A percentile compares a stretch with the other conserved stretches of the same genome.
These are phyloP conservation scores for Bellardia bayeri DNA, from an alignment of 2,888 invertebrate species.

Conservation along the genomic window DNA sequence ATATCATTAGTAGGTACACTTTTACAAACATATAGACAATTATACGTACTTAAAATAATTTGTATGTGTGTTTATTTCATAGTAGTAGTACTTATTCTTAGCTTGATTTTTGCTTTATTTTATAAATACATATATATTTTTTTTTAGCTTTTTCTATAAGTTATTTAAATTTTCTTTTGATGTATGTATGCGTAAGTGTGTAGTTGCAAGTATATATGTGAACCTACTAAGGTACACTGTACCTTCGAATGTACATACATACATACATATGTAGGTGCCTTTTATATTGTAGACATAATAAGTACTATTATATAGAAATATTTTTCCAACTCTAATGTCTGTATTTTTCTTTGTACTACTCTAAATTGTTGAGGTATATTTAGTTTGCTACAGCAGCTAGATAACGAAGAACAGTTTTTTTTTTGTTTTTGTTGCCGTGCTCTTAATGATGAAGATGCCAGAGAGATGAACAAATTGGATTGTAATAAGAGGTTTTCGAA, in stretches of 20 bases:
- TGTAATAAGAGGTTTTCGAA: neutral
- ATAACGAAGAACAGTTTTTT: neutral
- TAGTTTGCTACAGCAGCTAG: slow-evolving; percentile 4
- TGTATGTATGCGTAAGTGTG: slow-evolving; percentile 6
- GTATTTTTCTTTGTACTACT: slow-evolving; percentile 39
- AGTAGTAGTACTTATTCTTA: slow-evolving; percentile 10
- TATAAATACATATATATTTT: slow-evolving; percentile 9
- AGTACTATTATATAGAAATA: slow-evolving; percentile 64
- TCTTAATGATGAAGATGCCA: neutral
- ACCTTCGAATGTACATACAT: neutral
- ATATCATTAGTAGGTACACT: slow-evolving; percentile 18
- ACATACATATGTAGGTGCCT: slow-evolving; percentile 41
- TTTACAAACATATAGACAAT: slow-evolving; percentile 7
- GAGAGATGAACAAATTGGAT: neutral
- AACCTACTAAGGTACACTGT: slow-evolving; percentile 35
- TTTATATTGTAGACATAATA: slow-evolving; percentile 69
- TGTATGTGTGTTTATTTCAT: neutral
- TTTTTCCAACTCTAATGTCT: slow-evolving; percentile 26
- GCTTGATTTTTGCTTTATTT: slow-evolving; percentile 40
- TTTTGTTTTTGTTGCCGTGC: neutral
- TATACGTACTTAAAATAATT: neutral
- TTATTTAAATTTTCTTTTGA: slow-evolving; percentile 65
- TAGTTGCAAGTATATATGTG: neutral
- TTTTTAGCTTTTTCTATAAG: slow-evolving; percentile 42
- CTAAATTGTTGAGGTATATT: slow-evolving; percentile 12